phyloP scores from a whole-genome alignment of 2,113 vertebrate genomes.

The Neotoma lepida region DNA sequence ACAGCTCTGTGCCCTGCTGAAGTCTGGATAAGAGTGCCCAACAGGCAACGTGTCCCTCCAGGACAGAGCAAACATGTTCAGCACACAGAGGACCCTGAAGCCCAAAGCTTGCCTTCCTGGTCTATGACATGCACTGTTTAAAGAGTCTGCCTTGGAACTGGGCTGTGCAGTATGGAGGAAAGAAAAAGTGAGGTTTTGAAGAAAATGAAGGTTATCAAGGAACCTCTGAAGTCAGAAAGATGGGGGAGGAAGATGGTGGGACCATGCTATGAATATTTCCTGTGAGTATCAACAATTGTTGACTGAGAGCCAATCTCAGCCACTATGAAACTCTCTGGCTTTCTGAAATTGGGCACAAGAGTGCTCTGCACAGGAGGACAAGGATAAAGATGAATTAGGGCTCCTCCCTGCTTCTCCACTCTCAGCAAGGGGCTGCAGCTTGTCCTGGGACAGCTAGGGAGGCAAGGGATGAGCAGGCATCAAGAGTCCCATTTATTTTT shows the following conservation, averaged over 20 bases:
- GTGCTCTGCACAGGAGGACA: neutral
- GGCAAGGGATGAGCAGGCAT: neutral
- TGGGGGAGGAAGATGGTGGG: rapidly evolving
- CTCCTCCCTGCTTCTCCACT: neutral
- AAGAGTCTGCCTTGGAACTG: neutral
- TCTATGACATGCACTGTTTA: too few species aligned
- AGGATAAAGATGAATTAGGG: too few species aligned
- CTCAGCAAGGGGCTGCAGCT: neutral
- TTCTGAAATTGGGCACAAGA: neutral
- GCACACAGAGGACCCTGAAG: neutral
- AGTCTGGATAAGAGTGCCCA: neutral
- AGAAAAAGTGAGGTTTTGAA: neutral
- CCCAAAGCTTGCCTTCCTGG: neutral
- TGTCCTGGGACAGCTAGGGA: neutral
- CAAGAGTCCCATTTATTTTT: neutral
- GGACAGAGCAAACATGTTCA: neutral
- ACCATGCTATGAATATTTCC: rapidly evolving
- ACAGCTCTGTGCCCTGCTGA: neutral
- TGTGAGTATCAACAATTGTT: too few species aligned
- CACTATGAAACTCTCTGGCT: neutral
- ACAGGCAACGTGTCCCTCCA: neutral
- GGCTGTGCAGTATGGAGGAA: neutral
- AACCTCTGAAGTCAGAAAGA: neutral
- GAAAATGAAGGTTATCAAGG: neutral
- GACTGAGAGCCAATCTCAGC: neutral